These are phyloP conservation scores for Parus major DNA, from an alignment of 2,113 vertebrate genomes.

Conservation along the genomic window DNA sequence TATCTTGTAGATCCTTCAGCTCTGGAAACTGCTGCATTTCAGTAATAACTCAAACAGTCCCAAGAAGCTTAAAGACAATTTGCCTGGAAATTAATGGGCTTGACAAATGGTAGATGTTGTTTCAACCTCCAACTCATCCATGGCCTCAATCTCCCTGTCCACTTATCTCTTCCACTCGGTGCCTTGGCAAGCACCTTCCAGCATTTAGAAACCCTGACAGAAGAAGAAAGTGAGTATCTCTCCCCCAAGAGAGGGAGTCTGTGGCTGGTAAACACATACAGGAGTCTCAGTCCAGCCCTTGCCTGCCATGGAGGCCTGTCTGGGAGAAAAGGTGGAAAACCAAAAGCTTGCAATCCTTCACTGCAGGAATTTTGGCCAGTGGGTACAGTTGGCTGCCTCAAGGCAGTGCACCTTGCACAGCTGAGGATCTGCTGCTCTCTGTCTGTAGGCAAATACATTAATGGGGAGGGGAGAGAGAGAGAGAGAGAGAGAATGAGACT, in stretches of 20 bases:
- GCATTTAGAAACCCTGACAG: not conserved
- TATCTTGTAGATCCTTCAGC: not conserved
- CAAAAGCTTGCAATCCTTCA: not conserved
- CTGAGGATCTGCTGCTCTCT: not conserved
- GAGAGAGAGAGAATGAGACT: not conserved
- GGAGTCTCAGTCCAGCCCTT: not conserved
- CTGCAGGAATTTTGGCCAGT: slow-evolving; percentile 16
- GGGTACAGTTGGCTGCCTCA: slow-evolving; percentile 11
- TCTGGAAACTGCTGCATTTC: not conserved
- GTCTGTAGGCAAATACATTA: not conserved
- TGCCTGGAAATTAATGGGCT: not conserved
- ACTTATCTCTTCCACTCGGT: not conserved
- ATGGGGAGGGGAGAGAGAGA: not conserved
- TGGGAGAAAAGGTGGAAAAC: not conserved
- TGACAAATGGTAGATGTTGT: not conserved
- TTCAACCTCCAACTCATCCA: not conserved
- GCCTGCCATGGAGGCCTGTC: not conserved
- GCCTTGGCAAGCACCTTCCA: not conserved
- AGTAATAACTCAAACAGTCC: not conserved
- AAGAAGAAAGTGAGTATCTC: not conserved
- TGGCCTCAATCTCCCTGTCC: not conserved
- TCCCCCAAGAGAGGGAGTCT: not conserved
- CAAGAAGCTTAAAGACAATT: not conserved
- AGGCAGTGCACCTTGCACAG: not conserved
- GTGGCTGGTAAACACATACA: not conserved